Conservation (phyloP, 2,797 vertebrate species). For the Menidia menidia region DNA sequence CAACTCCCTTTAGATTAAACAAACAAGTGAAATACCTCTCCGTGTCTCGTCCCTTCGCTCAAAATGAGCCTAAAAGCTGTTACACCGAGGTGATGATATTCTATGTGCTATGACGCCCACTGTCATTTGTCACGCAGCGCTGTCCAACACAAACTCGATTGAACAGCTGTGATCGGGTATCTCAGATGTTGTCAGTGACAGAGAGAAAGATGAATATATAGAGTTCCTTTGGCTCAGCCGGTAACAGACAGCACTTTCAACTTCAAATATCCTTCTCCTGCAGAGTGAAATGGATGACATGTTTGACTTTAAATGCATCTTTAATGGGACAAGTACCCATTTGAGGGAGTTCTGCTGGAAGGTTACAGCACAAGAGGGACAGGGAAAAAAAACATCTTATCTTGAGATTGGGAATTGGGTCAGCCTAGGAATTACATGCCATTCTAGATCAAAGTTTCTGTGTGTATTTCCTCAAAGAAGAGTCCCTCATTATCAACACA, state of each 20-base stretch:
- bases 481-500: slow-evolving; percentile 70
- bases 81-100: slow-evolving; percentile 71
- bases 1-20: slow-evolving; percentile 51
- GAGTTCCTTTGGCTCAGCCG: slow-evolving; percentile 42
- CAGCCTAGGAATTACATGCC: slow-evolving; percentile 79
- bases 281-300: slow-evolving; percentile 72
- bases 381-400: slow-evolving; percentile 66
- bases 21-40: slow-evolving; percentile 46
- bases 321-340: slow-evolving; percentile 75
- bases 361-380: slow-evolving; percentile 52
- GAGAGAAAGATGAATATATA: slow-evolving; percentile 30
- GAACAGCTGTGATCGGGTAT: slow-evolving; percentile 74
- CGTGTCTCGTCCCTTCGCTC: slow-evolving; percentile 21
- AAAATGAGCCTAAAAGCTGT: slow-evolving; percentile 56
- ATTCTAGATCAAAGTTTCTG: slow-evolving; percentile 79
- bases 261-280: slow-evolving; percentile 42
- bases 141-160: slow-evolving; percentile 68
- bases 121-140: slow-evolving; percentile 69
- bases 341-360: slow-evolving; percentile 65
- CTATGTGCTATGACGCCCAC: slow-evolving; percentile 65
- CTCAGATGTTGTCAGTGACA: slow-evolving; percentile 57
- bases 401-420: slow-evolving; percentile 80
- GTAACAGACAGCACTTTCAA: slow-evolving; percentile 40
- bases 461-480: slow-evolving; percentile 75
- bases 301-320: slow-evolving; percentile 75